Base-by-base conservation (phyloP, 2,888 invertebrate genomes). In the Stegophylla sp. region DNA sequence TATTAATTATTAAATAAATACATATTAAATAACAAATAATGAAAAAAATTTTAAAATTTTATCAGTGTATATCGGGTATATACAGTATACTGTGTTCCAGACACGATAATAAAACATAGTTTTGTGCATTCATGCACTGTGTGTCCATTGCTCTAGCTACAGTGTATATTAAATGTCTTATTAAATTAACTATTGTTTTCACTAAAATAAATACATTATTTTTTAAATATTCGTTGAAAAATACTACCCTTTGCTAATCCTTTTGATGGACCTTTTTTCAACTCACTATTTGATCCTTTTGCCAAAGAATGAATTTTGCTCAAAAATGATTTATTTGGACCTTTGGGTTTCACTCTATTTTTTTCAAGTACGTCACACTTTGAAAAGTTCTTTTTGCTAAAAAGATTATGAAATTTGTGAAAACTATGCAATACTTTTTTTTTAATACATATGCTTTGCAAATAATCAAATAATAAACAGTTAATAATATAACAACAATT, bases 171-270 rank as follows among this genome's bases (percentile, higher is more conserved):
- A n/a, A n/a, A n/a, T n/a, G n/a, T n/a, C n/a, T n/a, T n/a, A n/a
- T n/a, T n/a, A n/a, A n/a, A n/a, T n/a, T n/a, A n/a, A n/a, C n/a
- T n/a, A n/a, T n/a, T n/a, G n/a, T n/a, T n/a, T n/a, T n/a, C n/a
- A n/a, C n/a, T n/a, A n/a, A n/a, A n/a, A n/a, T n/a, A 63, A n/a
- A 63, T 10, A 13, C 41, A 75, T 79, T 69, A 69, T 71, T 79
- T 79, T 7, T 71, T 79, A 3, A 79, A 79, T 41, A 79, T 2
- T 17, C 61, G 28, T 51, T 79, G 64, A 43, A 82, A 94, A 82
- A 94, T 90, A 84, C 93, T 93, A 43, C 94, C 94, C 85, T 93
- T 93, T 61, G 93, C 92, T 75, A 94, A 86, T 20, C 91, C 91
- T 45, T 84, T 84, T 15, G 56, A 91, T 13, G 94, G 91, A 0